phyloP scores from a whole-genome alignment of 2,113 vertebrate species.

The Neogobius melanostomus region DNA sequence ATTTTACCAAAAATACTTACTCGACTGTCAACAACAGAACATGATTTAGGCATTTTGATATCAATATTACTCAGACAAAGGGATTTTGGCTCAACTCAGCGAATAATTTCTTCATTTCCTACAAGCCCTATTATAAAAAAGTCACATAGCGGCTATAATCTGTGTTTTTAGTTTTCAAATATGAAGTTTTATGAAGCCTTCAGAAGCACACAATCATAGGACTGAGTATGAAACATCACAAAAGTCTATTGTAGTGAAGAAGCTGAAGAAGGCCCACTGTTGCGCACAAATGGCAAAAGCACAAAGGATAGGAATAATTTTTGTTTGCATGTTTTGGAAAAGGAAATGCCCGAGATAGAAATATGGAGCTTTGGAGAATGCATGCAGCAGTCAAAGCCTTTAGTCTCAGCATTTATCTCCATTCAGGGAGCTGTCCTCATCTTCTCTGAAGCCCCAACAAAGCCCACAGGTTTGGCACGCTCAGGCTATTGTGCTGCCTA shows the following conservation, averaged over 20 bases:
- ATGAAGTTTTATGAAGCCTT: neutral
- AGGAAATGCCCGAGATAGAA: slow-evolving; percentile 4
- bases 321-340: slow-evolving; percentile 7
- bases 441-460: slow-evolving; percentile 24
- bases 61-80: no score
- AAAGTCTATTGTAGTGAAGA: neutral
- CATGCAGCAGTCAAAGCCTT: slow-evolving; percentile 28
- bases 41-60: no score
- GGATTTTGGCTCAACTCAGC: no score
- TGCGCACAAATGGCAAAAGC: neutral
- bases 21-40: no score
- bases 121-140: no score
- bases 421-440: slow-evolving; percentile 36
- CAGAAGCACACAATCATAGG: neutral
- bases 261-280: neutral
- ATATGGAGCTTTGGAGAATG: slow-evolving; percentile 16
- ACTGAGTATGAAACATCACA: neutral
- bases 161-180: neutral
- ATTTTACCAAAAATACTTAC: no score
- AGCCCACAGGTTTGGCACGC: slow-evolving; percentile 39
- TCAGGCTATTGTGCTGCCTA: slow-evolving; percentile 34
- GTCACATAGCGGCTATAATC: neutral
- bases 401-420: slow-evolving; percentile 13
- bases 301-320: slow-evolving; percentile 9
- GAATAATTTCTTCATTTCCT: no score